Evolutionary conservation across 2,113 vertebrate genomes (phyloP), one percentile per base, ranked within the genome.

Genomic region (Cheirogaleus medius): DNA sequence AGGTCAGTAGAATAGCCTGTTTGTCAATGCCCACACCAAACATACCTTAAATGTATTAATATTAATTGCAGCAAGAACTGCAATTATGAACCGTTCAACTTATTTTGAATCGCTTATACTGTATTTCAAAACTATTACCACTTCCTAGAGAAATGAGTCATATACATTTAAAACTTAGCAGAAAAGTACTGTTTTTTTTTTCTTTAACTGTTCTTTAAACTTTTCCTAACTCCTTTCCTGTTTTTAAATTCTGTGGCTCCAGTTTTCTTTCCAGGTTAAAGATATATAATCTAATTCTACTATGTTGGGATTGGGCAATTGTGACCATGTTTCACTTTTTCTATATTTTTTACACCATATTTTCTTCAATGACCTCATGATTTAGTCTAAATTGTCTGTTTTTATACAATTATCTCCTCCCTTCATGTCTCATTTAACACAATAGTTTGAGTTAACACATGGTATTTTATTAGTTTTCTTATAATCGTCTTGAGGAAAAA

Each of bases 401-500:
- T 92, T 34, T 49, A 3, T 63, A 1, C 8, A 81, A 21, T 81
- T 71, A 34, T 56, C 17, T 78, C 5, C 14, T 76, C 21, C 6
- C 90, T 2, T 13, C 8, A 6, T 42, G 20, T 39, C 3, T 81
- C 42, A 77, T 52, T 76, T 68, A 63, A 58, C 12, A 85, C 20
- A 68, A 10, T 12, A 20, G 6, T 77, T 90, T 88, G 47, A 83
- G 52, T 74, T 63, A 86, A 83, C 3, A 66, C 4, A 23, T 85
- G 17, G 10, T 34, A 63, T 32, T 89, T 47, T 66, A 60, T 37
- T n/a, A 91, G 25, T 74, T 89, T 93, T 44, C 44, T 68, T 95
- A 71, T 42, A 66, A 85, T 90, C 76, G 66, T 76, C 37, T 71
- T 74, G 2, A 87, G 37, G 21, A 90, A 95, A 91, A 93, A 54